Percentiles rank a stretch among this genome's conserved stretches.
phyloP scores from a whole-genome alignment of 2,888 invertebrate species.

The Tachystola acroxantha region DNA sequence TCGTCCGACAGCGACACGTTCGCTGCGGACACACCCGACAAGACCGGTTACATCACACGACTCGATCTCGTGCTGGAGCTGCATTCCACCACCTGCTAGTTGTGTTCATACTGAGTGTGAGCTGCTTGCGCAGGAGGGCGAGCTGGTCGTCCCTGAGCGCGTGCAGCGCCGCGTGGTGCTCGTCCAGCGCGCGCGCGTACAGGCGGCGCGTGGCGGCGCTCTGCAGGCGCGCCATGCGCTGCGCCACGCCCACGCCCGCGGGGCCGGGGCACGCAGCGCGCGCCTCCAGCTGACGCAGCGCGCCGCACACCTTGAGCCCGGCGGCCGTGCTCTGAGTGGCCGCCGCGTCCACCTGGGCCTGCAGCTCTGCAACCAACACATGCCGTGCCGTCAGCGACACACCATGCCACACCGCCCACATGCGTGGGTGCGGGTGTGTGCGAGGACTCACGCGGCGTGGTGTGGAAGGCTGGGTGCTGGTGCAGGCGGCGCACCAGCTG shows the following conservation, averaged over 20 bases:
- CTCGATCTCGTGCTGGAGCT: too few species aligned
- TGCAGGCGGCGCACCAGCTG: conserved; percentile 70
- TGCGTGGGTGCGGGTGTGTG: too few species aligned
- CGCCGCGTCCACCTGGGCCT: conserved; percentile 79
- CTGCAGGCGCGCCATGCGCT: conserved; percentile 69
- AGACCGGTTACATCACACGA: too few species aligned
- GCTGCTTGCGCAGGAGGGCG: conserved; percentile 74
- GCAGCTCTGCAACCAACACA: conserved; percentile 65
- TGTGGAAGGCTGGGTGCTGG: conserved; percentile 75
- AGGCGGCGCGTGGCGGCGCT: conserved; percentile 64
- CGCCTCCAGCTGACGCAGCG: conserved; percentile 69
- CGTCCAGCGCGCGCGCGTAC: conserved; percentile 65
- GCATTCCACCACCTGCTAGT: too few species aligned
- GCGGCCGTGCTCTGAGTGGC: conserved; percentile 72
- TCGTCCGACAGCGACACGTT: conserved; percentile 62
- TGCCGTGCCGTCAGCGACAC: too few species aligned
- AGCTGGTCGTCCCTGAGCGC: conserved; percentile 72
- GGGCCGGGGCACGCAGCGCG: conserved; percentile 24
- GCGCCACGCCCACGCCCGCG: conserved; percentile 34
- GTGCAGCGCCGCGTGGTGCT: conserved; percentile 73
- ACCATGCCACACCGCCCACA: background rate
- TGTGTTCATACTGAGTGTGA: conserved; percentile 76
- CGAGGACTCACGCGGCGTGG: conserved; percentile 46
- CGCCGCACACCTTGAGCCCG: conserved; percentile 71
- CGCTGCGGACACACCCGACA: conserved; percentile 34